Conservation (phyloP, 2,888 invertebrate genomes). For the Antheraea assamensis region DNA sequence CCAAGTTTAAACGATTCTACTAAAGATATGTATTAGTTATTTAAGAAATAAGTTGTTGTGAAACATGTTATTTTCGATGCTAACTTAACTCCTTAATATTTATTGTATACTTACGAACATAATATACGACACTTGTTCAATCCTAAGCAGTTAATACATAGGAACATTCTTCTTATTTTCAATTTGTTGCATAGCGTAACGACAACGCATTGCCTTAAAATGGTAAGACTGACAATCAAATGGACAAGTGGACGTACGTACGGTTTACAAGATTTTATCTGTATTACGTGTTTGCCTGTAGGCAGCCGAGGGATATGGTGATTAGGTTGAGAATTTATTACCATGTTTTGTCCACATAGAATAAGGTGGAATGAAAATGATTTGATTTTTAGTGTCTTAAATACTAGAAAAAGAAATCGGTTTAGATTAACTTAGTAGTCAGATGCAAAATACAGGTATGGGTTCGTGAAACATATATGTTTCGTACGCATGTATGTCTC, state of each 20-base stretch:
- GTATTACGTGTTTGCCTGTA: conserved; percentile 3
- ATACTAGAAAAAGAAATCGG: too few species aligned
- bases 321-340: conserved; percentile 11
- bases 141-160: background rate
- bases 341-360: background rate
- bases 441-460: too few species aligned
- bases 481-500: too few species aligned
- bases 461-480: too few species aligned
- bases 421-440: too few species aligned
- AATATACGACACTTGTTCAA: background rate
- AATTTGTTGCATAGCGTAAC: conserved; percentile 8
- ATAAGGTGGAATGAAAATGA: background rate
- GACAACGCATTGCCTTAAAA: conserved; percentile 12
- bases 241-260: conserved; percentile 16
- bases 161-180: conserved; percentile 4
- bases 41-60: background rate
- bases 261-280: conserved; percentile 13
- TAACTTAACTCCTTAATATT: background rate
- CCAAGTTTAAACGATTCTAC: background rate
- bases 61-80: background rate
- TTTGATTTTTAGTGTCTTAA: background rate
- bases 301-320: background rate
- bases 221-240: conserved; percentile 15
- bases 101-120: background rate
- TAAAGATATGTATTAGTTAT: background rate